Evolutionary conservation across 2,797 vertebrate species (phyloP).

Genomic region (Tragelaphus oryx): DNA sequence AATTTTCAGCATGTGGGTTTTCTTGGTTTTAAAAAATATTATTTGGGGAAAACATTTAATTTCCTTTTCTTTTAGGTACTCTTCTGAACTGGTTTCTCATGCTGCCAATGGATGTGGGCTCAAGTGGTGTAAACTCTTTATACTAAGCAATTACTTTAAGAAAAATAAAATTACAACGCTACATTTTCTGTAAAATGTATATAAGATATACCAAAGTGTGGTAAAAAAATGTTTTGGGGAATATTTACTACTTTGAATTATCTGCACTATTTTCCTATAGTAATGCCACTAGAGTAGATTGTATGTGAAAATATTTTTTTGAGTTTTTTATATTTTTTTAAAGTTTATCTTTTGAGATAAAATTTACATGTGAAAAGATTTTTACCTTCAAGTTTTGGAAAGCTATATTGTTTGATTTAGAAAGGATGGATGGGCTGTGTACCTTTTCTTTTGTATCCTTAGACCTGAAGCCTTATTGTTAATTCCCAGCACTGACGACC

Average conservation of each 20-base stretch:
- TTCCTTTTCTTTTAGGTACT: neutral
- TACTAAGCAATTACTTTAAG: neutral
- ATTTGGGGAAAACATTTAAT: constrained; percentile 6
- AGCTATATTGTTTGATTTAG: neutral
- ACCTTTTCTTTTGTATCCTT: neutral
- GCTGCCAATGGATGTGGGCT: neutral
- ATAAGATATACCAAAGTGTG: neutral
- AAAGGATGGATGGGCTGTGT: neutral
- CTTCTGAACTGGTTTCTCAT: neutral
- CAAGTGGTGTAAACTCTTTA: neutral
- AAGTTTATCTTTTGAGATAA: neutral
- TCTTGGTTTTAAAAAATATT: neutral
- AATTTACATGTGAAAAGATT: neutral
- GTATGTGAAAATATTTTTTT: neutral
- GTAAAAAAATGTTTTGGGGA: neutral
- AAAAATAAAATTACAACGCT: constrained; percentile 1
- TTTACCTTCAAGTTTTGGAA: constrained; percentile 2
- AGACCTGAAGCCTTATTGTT: neutral
- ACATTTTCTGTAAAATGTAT: constrained; percentile 2
- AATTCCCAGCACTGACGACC: neutral
- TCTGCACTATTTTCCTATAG: neutral
- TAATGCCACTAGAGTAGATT: neutral
- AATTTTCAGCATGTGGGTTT: neutral
- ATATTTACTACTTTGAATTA: neutral
- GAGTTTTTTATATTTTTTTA: neutral